Evolutionary conservation across 1,140 invertebrate species (phyloP).

Genomic region (Heliconius nattereri): DNA sequence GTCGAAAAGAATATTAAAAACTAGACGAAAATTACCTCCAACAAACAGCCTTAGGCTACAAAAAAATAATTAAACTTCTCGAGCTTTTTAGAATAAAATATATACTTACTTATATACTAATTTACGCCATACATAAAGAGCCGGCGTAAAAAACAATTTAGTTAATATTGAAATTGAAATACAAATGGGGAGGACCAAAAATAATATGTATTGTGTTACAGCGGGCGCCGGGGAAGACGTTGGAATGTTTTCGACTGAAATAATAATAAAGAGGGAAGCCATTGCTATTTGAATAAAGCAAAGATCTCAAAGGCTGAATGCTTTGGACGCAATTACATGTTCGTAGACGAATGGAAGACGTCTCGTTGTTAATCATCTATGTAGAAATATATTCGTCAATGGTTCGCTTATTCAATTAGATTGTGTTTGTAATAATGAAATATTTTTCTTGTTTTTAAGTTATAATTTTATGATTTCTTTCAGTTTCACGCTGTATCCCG

Average conservation of each 20-base stretch:
- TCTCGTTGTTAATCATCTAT: neutral
- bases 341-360: neutral
- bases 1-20: neutral
- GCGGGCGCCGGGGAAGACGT: conserved; percentile 22
- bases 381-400: neutral
- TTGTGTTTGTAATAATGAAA: neutral
- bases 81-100: conserved; percentile 32
- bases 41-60: conserved; percentile 22
- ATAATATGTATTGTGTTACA: conserved; percentile 50
- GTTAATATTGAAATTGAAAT: conserved; percentile 42
- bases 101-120: conserved; percentile 10
- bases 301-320: conserved; percentile 54
- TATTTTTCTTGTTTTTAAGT: neutral
- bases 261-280: conserved; percentile 56
- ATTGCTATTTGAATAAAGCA: conserved; percentile 53
- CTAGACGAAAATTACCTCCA: conserved; percentile 9
- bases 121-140: conserved; percentile 20
- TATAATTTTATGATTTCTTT: no score
- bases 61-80: conserved; percentile 26
- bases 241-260: conserved; percentile 55
- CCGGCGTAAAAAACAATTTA: conserved; percentile 34
- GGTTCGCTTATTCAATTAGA: neutral
- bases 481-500: no score
- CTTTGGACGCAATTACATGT: conserved; percentile 53
- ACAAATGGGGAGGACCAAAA: conserved; percentile 51